Percentiles rank a stretch among this genome's conserved stretches.
Conservation (phyloP, 2,113 vertebrate species). For the Paraplagusia blochii region DNA sequence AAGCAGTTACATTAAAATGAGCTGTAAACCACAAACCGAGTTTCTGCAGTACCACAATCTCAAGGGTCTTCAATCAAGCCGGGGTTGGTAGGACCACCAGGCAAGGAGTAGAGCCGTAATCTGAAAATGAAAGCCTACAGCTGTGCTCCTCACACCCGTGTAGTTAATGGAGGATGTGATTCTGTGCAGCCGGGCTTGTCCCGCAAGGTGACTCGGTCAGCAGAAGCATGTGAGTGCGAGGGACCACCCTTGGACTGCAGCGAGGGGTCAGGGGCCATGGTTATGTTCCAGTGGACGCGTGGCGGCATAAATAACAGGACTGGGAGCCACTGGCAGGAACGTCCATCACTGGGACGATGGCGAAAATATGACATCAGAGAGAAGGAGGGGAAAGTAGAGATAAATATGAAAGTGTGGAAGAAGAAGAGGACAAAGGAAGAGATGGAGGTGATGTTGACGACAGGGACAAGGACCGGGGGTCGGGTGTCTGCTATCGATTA, state of each 20-base stretch:
- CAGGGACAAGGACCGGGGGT: slow-evolving; percentile 22
- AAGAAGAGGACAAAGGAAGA: slow-evolving; percentile 26
- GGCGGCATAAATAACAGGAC: slow-evolving; percentile 68
- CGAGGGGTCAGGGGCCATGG: slow-evolving; percentile 57
- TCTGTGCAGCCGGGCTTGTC: slow-evolving; percentile 55
- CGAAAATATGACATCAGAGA: slow-evolving; percentile 67
- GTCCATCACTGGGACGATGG: slow-evolving; percentile 68
- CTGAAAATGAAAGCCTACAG: slow-evolving; percentile 59
- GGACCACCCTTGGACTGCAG: slow-evolving; percentile 58
- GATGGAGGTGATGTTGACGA: slow-evolving; percentile 21
- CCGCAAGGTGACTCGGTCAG: slow-evolving; percentile 72
- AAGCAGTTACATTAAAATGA: slow-evolving; percentile 49
- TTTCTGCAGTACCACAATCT: slow-evolving; percentile 45
- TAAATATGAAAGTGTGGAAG: slow-evolving; percentile 49
- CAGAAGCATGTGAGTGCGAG: slow-evolving; percentile 54
- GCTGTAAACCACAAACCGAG: slow-evolving; percentile 51
- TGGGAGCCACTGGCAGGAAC: slow-evolving; percentile 55
- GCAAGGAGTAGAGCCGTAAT: slow-evolving; percentile 49
- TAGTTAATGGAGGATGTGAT: slow-evolving; percentile 65
- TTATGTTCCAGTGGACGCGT: slow-evolving; percentile 59
- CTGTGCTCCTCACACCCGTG: slow-evolving; percentile 31
- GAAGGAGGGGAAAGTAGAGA: slow-evolving; percentile 49
- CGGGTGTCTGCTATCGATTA: slow-evolving; percentile 75
- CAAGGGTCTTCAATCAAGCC: slow-evolving; percentile 59
- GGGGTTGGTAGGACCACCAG: slow-evolving; percentile 50